A percentile compares a stretch with the other conserved stretches of the same genome.
Conservation (phyloP, 1,140 invertebrate species). For the Mycetomoellerius zeteki region DNA sequence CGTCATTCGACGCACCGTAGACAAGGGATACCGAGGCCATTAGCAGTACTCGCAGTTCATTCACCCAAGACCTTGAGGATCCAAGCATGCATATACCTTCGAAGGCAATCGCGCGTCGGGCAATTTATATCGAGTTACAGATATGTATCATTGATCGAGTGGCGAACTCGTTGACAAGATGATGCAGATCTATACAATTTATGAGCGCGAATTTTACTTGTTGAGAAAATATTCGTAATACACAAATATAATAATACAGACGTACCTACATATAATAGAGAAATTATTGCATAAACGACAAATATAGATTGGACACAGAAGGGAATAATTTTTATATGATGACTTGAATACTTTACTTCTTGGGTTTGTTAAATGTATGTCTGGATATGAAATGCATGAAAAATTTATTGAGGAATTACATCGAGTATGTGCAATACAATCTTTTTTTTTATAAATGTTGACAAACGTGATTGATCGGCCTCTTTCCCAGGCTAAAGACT, state of each 20-base stretch:
- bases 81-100: constrained; percentile 29
- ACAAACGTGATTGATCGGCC: constrained; percentile 14
- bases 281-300: neutral
- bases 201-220: neutral
- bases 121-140: constrained; percentile 41
- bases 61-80: constrained; percentile 80
- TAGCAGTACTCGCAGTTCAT: constrained; percentile 76
- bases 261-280: neutral
- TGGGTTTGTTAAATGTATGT: neutral
- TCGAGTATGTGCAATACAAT: neutral
- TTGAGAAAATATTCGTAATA: neutral
- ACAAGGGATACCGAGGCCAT: constrained; percentile 70
- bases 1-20: constrained; percentile 21
- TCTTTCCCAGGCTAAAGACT: constrained; percentile 57
- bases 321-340: neutral
- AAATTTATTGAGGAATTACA: constrained; percentile 40
- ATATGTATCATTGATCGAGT: neutral
- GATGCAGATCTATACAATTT: neutral
- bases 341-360: neutral
- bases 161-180: neutral
- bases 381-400: neutral
- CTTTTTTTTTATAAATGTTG: neutral
- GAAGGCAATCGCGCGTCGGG: constrained; percentile 36
- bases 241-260: neutral
- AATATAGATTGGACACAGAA: neutral